These are phyloP conservation scores for Leptinotarsa undecemlineata DNA, from an alignment of 1,140 invertebrate species.

Conservation along the genomic window DNA sequence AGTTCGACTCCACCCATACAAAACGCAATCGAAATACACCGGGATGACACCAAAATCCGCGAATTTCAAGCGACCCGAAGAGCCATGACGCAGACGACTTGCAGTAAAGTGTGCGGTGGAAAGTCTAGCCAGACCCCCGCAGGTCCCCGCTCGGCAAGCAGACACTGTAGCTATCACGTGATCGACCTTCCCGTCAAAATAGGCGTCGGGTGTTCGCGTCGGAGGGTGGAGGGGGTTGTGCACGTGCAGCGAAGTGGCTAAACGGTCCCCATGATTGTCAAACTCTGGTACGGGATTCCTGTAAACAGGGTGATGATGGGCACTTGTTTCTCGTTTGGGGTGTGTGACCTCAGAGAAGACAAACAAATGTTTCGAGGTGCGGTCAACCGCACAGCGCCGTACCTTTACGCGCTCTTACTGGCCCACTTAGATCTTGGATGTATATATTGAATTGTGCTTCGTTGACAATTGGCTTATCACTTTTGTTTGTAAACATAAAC, in stretches of 20 bases:
- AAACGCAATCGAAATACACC: constrained; percentile 18
- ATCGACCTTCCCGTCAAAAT: constrained; percentile 78
- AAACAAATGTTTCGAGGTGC: not conserved
- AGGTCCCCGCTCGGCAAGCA: constrained; percentile 36
- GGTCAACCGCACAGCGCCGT: not conserved
- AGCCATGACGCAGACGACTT: constrained; percentile 22
- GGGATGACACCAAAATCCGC: not conserved
- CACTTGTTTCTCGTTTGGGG: constrained; percentile 16
- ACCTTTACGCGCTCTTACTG: not conserved
- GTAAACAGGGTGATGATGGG: constrained; percentile 17
- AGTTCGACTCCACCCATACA: constrained; percentile 34
- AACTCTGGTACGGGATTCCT: constrained; percentile 14
- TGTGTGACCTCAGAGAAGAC: constrained; percentile 4
- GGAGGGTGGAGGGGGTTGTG: constrained; percentile 25
- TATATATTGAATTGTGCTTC: too few species aligned
- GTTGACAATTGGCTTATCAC: too few species aligned
- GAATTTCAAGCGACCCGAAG: not conserved
- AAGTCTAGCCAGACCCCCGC: constrained; percentile 45
- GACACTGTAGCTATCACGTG: constrained; percentile 57
- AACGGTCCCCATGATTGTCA: constrained; percentile 17
- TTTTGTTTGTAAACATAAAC: constrained; percentile 7
- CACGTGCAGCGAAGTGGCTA: constrained; percentile 26
- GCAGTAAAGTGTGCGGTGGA: constrained; percentile 31
- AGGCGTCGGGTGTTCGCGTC: constrained; percentile 61
- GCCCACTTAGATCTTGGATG: not conserved